Evolutionary conservation across 2,888 invertebrate genomes (phyloP), one percentile per base, ranked within the genome.

Genomic region (Argyresthia albistria): DNA sequence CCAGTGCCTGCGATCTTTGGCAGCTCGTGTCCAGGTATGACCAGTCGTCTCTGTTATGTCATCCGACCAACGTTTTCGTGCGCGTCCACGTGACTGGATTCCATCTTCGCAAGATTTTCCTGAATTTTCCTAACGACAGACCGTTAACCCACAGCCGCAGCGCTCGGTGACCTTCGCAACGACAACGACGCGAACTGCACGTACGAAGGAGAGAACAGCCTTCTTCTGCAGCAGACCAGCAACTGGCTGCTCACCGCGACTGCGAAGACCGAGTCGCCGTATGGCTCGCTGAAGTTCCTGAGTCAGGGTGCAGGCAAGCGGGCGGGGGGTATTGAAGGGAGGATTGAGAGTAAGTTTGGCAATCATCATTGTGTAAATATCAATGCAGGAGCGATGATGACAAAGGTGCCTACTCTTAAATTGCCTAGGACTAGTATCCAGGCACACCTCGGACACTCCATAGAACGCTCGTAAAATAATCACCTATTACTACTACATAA

Each of bases 181-280:
- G 93, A 94, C 67, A 92, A 95, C 72, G 97, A 97, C 73, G 95
- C 95, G 0, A 95, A 94, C 78, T 93, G 93, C 67, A 97, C 93
- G 0, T 97, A 96, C 69, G 97, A 97, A 77, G 97, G 97, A 0
- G 97, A 97, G 83, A 96, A 96, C 83, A 95, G 95, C 67, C 93
- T 97, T 0, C 81, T 97, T 11, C 89, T 96, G 52, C 96, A 97
- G 76, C 96, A 96, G 87, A 91, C 94, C 48, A 93, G 94, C 76
- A 97, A 97, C 80, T 97, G 95, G 92, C 83, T 97, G 11, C 73
- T 97, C 16, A 88, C 78, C 57, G 76, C 90, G 39, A 93, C 92
- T 91, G 69, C 80, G 0, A 66, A 78, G 15, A 57, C 89, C 4
- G 77, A 83, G 53, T 88, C 92, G 0, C 95, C 95, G 0, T 75